Evolutionary conservation across 2,797 vertebrate species (phyloP).

Genomic region (Anomalospiza imberbis): DNA sequence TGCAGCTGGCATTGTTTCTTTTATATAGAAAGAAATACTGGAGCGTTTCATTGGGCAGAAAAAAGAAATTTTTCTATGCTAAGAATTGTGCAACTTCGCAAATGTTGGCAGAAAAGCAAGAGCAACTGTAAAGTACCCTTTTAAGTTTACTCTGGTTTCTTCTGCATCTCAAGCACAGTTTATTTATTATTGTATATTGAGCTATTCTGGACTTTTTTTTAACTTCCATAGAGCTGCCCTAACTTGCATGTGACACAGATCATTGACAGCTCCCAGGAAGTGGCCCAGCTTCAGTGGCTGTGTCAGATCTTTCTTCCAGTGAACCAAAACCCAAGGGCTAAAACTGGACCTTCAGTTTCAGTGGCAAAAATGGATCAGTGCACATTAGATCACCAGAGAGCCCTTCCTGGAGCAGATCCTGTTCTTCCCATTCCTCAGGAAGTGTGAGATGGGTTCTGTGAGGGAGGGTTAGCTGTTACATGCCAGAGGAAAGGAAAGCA

Average conservation of each 20-base stretch:
- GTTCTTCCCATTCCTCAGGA: neutral
- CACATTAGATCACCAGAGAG: neutral
- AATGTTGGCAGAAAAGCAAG: neutral
- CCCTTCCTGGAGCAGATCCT: neutral
- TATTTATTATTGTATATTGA: neutral
- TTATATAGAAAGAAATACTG: neutral
- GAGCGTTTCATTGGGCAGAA: neutral
- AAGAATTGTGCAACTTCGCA: neutral
- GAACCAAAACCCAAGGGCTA: neutral
- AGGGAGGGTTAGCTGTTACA: neutral
- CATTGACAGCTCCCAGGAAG: neutral
- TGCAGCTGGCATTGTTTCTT: conserved; percentile 3
- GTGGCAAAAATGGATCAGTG: neutral
- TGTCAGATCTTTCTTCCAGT: neutral
- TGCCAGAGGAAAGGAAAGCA: neutral
- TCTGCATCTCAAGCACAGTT: neutral
- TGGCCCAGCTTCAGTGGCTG: neutral
- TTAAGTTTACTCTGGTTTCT: neutral
- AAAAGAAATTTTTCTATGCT: neutral
- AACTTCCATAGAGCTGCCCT: neutral
- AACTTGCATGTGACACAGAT: neutral
- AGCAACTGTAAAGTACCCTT: neutral
- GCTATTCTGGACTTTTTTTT: no score
- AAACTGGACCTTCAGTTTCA: neutral
- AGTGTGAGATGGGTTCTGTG: neutral